These are phyloP conservation scores for Grallaria varia DNA, from an alignment of 2,113 vertebrate species.

Conservation along the genomic window DNA sequence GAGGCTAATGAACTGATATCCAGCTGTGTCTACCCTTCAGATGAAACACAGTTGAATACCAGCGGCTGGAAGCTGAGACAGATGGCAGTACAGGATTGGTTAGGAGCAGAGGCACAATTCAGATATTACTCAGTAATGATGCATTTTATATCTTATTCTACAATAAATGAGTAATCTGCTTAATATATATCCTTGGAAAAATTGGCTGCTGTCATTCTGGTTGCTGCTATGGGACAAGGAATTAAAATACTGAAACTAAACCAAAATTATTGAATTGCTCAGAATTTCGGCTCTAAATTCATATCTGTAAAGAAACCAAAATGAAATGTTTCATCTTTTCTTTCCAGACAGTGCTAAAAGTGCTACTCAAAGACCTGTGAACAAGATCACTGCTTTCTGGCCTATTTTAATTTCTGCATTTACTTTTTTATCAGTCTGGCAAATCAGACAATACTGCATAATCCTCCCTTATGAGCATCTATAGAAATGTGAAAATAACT, in stretches of 20 bases:
- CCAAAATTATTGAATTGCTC: background rate
- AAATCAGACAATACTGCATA: background rate
- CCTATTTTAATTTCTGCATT: background rate
- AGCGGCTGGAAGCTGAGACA: background rate
- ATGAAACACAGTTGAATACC: background rate
- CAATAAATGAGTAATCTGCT: constrained; percentile 1
- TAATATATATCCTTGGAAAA: background rate
- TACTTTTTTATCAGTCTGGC: background rate
- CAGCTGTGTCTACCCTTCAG: background rate
- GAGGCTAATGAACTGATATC: background rate
- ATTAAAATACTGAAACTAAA: background rate
- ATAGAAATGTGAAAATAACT: background rate
- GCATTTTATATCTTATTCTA: background rate
- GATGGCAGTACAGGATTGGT: constrained; percentile 2
- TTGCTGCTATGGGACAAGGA: background rate
- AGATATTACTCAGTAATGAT: background rate
- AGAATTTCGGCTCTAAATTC: background rate
- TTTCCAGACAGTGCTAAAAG: background rate
- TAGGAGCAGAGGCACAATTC: background rate
- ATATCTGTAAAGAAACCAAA: background rate
- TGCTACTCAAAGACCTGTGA: background rate
- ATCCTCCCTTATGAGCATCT: background rate
- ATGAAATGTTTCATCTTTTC: background rate
- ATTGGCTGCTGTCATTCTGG: background rate
- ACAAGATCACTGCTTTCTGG: background rate